phyloP scores from a whole-genome alignment of 2,113 vertebrate species.

The Polypterus senegalus region DNA sequence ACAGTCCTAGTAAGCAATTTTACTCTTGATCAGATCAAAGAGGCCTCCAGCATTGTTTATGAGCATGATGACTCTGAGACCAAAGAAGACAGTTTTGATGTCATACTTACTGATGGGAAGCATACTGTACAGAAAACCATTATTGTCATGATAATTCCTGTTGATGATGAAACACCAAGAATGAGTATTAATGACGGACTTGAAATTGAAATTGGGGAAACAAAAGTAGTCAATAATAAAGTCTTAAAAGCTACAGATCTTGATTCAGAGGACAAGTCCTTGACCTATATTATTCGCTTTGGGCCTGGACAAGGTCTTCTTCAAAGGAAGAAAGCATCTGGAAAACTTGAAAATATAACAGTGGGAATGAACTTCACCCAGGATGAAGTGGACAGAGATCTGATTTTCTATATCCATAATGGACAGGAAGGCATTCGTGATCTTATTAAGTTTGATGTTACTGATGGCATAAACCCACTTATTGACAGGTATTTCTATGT shows the following conservation, averaged over 20 bases:
- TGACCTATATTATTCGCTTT: slow-evolving; percentile 69
- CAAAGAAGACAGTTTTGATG: slow-evolving; percentile 70
- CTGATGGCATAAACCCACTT: slow-evolving; percentile 79
- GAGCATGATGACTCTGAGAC: slow-evolving; percentile 89
- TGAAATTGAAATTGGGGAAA: slow-evolving; percentile 76
- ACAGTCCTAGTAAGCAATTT: slow-evolving; percentile 70
- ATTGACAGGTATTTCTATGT: slow-evolving; percentile 94
- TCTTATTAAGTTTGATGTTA: slow-evolving; percentile 91
- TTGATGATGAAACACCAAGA: slow-evolving; percentile 89
- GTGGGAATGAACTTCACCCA: slow-evolving; percentile 90
- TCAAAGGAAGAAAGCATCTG: slow-evolving; percentile 48
- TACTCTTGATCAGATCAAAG: slow-evolving; percentile 76
- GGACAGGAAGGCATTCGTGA: slow-evolving; percentile 78
- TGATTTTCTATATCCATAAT: slow-evolving; percentile 69
- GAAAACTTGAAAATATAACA: slow-evolving; percentile 65
- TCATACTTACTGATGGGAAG: slow-evolving; percentile 75
- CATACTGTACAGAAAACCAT: slow-evolving; percentile 58
- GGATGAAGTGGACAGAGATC: slow-evolving; percentile 69
- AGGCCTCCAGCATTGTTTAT: slow-evolving; percentile 80
- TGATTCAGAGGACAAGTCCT: slow-evolving; percentile 74
- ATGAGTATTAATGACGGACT: slow-evolving; percentile 87
- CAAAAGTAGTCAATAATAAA: slow-evolving; percentile 62
- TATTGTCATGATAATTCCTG: slow-evolving; percentile 70
- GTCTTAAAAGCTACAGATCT: slow-evolving; percentile 84
- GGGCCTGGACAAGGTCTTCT: slow-evolving; percentile 74